phyloP scores from a whole-genome alignment of 2,113 vertebrate species.

The Ursus arctos region DNA sequence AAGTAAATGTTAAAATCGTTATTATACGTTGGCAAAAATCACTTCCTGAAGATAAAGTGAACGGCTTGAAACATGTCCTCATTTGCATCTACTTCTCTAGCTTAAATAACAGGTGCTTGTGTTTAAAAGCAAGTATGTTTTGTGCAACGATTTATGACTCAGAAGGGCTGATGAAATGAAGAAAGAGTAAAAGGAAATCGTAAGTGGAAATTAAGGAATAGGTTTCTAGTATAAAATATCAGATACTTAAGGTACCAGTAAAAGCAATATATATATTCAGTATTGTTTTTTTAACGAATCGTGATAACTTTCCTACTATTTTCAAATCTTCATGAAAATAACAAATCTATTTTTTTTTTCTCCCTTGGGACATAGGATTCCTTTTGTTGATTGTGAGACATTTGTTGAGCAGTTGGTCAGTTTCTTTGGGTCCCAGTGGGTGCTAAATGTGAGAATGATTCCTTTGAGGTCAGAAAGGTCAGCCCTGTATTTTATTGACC shows the following conservation, averaged over 20 bases:
- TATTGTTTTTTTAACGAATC: slow-evolving; percentile 33
- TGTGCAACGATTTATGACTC: slow-evolving; percentile 29
- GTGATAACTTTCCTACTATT: neutral
- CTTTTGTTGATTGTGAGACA: neutral
- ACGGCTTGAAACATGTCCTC: slow-evolving; percentile 39
- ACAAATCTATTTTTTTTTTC: neutral
- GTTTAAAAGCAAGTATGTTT: slow-evolving; percentile 52
- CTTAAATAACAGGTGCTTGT: neutral
- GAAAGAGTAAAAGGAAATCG: neutral
- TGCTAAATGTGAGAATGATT: slow-evolving; percentile 5
- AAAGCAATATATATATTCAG: neutral
- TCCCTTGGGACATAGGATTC: neutral
- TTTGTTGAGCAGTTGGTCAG: neutral
- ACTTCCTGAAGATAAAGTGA: neutral
- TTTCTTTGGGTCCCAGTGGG: slow-evolving; percentile 28
- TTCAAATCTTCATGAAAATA: slow-evolving; percentile 25
- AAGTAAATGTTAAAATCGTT: slow-evolving; percentile 42
- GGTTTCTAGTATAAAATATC: slow-evolving; percentile 49
- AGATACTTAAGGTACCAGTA: neutral
- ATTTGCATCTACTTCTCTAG: slow-evolving; percentile 18
- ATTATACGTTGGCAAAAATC: slow-evolving; percentile 12
- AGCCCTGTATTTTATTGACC: neutral
- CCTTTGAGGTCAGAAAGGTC: neutral
- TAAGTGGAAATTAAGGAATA: neutral
- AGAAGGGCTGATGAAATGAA: slow-evolving; percentile 16